phyloP scores from a whole-genome alignment of 2,113 vertebrate species.

The Capreolus pygargus region DNA sequence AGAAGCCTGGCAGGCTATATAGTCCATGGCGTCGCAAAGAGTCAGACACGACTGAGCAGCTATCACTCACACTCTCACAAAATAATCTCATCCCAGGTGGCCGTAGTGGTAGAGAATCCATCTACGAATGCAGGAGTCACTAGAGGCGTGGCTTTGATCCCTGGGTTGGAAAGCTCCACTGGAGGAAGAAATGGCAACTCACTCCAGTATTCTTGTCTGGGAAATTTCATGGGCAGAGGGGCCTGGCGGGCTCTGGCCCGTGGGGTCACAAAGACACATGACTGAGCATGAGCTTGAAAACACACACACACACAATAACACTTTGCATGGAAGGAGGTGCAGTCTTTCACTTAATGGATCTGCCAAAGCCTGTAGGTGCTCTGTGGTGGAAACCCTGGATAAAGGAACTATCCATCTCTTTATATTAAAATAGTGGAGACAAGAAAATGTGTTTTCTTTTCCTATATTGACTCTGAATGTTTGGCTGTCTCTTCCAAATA shows the following conservation, averaged over 20 bases:
- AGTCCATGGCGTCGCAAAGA: not conserved
- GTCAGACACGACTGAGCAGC: not conserved
- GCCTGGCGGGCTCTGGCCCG: accelerated
- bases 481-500: not conserved
- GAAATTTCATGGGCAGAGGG: not conserved
- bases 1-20: accelerated
- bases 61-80: not conserved
- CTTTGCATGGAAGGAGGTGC: not conserved
- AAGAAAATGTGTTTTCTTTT: not conserved
- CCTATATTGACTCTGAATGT: not conserved
- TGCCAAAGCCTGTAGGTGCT: not conserved
- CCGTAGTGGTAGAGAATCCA: not conserved
- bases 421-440: not conserved
- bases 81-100: not conserved
- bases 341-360: not conserved
- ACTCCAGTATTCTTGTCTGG: not conserved
- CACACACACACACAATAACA: not conserved
- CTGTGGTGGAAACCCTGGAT: not conserved
- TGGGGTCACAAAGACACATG: not conserved
- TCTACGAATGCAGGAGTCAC: not conserved
- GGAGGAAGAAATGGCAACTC: not conserved
- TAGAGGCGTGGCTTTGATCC: not conserved
- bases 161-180: not conserved
- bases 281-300: not conserved
- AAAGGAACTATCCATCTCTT: not conserved